Base-by-base conservation (phyloP, 2,797 vertebrate genomes). In the Silurus lanzhouensis region DNA sequence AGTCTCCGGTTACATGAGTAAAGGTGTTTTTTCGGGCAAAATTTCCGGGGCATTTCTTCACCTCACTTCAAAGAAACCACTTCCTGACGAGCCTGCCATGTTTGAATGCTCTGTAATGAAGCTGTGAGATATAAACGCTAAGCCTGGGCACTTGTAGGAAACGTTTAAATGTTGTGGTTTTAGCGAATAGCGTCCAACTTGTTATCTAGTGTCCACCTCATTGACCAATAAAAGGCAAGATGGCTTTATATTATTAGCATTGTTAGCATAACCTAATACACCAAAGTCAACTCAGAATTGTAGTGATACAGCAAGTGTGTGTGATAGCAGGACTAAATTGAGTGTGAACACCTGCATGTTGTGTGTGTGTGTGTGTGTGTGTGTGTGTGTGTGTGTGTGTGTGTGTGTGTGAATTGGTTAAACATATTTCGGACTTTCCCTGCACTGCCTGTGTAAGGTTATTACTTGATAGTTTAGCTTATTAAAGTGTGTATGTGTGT, bases 41-140 rank as follows among this genome's bases (percentile, higher is more conserved):
- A 57, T 31, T 22, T 76, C 52, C 27, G 48, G 31, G 64, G 80
- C 52, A 71, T 72, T 52, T 31, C 46, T 81, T 31, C 67, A 38
- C 38, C 63, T 77, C 81, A 38, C 27, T 20, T 72, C 63, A 80
- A 61, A 78, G 17, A 87, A 87, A 87, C 86, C 77, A 87, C 82
- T 84, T 84, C 86, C 86, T 87, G 86, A 74, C 58, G 60, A 61
- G 60, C 25, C 67, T 55, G 38, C 44, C 57, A 25, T 63, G 52
- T 83, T 61, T 81, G 6, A 52, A 0, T 55, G 8, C 67, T 48
- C 58, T 25, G 5, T 38, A 22, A 52, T 57, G 17, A 58, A 55
- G 58, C 27, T 68, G 85, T 83, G 82, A 84, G 70, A 63, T 55
- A 48, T 25, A 66, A 5, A 88, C 31, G 27, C 70, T 64, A 75